A percentile compares a stretch with the other conserved stretches of the same genome.
Evolutionary conservation across 1,140 invertebrate genomes (phyloP).

Genomic region (Meloidogyne hapla): DNA sequence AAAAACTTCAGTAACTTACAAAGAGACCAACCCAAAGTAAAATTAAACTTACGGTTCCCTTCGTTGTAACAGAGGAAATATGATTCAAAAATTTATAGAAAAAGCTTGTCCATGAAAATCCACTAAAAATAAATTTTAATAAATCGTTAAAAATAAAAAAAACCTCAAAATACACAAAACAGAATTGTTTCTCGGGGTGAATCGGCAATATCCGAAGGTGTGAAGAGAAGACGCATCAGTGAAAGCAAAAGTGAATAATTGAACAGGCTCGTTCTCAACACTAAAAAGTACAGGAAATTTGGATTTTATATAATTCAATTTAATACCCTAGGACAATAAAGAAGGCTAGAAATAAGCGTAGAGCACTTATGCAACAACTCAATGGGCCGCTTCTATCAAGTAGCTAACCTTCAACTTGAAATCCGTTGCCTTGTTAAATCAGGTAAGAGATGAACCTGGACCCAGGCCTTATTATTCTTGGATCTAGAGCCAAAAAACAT

Average conservation of each 20-base stretch:
- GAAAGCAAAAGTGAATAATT: constrained; percentile 56
- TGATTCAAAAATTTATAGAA: constrained; percentile 62
- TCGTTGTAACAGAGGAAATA: constrained; percentile 51
- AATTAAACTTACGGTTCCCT: constrained; percentile 46
- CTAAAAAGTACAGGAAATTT: constrained; percentile 30
- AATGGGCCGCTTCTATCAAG: too few relatives aligned
- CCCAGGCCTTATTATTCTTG: constrained; percentile 1
- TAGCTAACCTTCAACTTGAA: too few relatives aligned
- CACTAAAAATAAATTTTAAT: constrained; percentile 40
- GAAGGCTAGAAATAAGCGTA: too few relatives aligned
- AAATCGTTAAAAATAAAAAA: not conserved
- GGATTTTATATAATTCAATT: too few relatives aligned
- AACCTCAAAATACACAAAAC: constrained; percentile 57
- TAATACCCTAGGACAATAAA: too few relatives aligned
- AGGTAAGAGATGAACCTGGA: not conserved
- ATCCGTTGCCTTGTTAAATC: too few relatives aligned
- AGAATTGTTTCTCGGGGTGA: constrained; percentile 51
- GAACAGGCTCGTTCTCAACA: constrained; percentile 52
- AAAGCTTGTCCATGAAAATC: constrained; percentile 47
- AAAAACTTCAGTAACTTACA: not conserved
- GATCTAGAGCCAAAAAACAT: too few relatives aligned
- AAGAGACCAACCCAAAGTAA: not conserved
- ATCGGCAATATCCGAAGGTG: constrained; percentile 56
- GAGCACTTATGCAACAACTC: too few relatives aligned
- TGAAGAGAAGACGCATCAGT: constrained; percentile 49